Base-by-base conservation (phyloP, 2,888 invertebrate genomes). In the Rhagophthalmus giganteus region DNA sequence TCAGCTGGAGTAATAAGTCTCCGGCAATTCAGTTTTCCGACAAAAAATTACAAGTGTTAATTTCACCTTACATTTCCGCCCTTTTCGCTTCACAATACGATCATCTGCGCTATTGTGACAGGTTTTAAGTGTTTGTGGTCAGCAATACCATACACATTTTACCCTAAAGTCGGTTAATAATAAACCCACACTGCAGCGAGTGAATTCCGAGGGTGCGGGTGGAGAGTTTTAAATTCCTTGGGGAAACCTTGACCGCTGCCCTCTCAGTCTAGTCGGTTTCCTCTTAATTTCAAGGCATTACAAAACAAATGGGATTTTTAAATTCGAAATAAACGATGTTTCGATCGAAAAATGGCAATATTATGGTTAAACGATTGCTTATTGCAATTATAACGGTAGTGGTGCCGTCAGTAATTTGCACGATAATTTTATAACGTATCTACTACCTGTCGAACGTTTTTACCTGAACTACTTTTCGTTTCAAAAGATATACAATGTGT, bases 181-280 rank as follows among this genome's bases (percentile, higher is more conserved):
- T 37, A 32, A 38, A 42, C 27, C 39, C 27, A 14, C 28, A 34
- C 13, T 15, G 16, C 13, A 11, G 8, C 16, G 12, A 25, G 31
- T 12, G 37, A 51, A 51, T 34, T 33, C 28, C 9, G 24, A 37
- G 46, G 42, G 50, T 49, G 48, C 48, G 44, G 38, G 54, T 40
- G 54, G 24, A 54, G 42, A 48, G 44, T 56, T 50, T 46, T 32
- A 40, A 37, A 35, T 39, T 54, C 45, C 39, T 30, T 45, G 32
- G 44, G 35, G 57, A 48, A 61, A 60, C 59, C 59, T 62, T 62
- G 62, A 62, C 62, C 62, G 62, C 53, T 59, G 62, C 60, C 59
- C 59, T 61, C 47, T 56, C 39, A 51, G 62, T 62, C 62, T 62
- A 55, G 60, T 37, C 58, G 25, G 62, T 38, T 62, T 62, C 62